A percentile compares a stretch with the other conserved stretches of the same genome.
Conservation (phyloP, 1,140 invertebrate genomes). For the Zaprionus tsacasi region DNA sequence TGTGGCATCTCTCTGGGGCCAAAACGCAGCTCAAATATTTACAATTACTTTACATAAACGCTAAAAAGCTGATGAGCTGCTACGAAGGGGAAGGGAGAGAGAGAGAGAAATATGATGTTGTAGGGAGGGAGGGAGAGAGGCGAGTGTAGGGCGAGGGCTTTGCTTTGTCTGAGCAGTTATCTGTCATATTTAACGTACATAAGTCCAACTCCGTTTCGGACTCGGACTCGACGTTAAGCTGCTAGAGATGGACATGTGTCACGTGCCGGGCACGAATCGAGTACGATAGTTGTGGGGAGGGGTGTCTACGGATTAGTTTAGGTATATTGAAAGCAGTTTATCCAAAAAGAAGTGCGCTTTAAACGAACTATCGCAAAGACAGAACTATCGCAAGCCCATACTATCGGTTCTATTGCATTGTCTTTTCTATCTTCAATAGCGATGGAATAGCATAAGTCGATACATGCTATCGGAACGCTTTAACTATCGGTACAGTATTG, state of each 20-base stretch:
- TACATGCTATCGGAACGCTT: too few species aligned
- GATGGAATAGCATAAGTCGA: too few species aligned
- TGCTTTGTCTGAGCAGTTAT: slow-evolving; percentile 47
- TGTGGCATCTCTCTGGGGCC: slow-evolving; percentile 9
- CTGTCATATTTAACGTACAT: slow-evolving; percentile 61
- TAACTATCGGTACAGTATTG: too few species aligned
- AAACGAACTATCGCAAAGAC: too few species aligned
- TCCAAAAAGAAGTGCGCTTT: too few species aligned
- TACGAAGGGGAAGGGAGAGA: not conserved
- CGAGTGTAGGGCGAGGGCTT: not conserved
- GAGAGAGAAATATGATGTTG: not conserved
- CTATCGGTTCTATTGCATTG: too few species aligned
- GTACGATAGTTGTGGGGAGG: not conserved
- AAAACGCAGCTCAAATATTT: slow-evolving; percentile 61
- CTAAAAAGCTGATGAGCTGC: slow-evolving; percentile 31
- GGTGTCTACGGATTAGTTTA: not conserved
- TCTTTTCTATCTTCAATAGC: too few species aligned
- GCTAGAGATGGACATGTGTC: slow-evolving; percentile 16
- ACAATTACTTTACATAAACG: slow-evolving; percentile 75
- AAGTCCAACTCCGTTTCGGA: slow-evolving; percentile 41
- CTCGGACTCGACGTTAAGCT: slow-evolving; percentile 1
- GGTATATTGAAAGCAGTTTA: too few species aligned
- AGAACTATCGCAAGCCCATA: too few species aligned
- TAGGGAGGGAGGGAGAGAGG: not conserved
- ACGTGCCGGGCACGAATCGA: not conserved